Conservation (phyloP, 2,113 vertebrate genomes). For the Nothoprocta perdicaria region DNA sequence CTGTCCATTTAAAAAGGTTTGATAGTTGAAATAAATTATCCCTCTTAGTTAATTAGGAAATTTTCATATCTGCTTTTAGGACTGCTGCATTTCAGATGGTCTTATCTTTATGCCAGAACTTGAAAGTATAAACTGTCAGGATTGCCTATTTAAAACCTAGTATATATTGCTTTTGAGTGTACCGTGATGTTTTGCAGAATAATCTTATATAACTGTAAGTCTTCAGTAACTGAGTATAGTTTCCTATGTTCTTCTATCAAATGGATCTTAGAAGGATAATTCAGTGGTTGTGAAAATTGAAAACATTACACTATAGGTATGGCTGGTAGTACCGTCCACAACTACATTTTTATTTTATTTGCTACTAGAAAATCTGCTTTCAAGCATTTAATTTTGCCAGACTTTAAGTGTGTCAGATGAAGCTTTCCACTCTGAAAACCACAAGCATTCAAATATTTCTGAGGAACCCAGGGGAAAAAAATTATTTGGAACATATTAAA, state of each 20-base stretch:
- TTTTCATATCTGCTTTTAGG: neutral
- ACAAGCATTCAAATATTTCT: constrained; percentile 41
- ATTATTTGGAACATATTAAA: neutral
- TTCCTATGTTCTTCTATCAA: neutral
- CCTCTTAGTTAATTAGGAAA: neutral
- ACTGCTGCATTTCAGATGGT: neutral
- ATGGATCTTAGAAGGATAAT: neutral
- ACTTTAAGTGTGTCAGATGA: constrained; percentile 12
- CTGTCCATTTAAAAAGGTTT: neutral
- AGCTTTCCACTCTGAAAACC: constrained; percentile 54
- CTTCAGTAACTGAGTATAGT: neutral
- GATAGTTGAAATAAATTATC: neutral
- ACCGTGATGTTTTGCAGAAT: neutral
- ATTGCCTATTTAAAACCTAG: neutral
- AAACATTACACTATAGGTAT: neutral
- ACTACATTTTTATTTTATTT: neutral
- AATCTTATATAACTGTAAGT: neutral
- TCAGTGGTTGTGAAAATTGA: neutral
- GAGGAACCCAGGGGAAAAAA: neutral
- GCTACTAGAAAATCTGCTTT: constrained; percentile 22
- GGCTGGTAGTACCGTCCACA: neutral
- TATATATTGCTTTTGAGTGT: neutral
- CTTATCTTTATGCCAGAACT: neutral
- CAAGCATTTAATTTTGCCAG: neutral
- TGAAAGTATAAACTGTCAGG: neutral